Evolutionary conservation across 2,888 invertebrate species (phyloP), one percentile per base, ranked within the genome.

Genomic region (Disparrhopalites patrizii): DNA sequence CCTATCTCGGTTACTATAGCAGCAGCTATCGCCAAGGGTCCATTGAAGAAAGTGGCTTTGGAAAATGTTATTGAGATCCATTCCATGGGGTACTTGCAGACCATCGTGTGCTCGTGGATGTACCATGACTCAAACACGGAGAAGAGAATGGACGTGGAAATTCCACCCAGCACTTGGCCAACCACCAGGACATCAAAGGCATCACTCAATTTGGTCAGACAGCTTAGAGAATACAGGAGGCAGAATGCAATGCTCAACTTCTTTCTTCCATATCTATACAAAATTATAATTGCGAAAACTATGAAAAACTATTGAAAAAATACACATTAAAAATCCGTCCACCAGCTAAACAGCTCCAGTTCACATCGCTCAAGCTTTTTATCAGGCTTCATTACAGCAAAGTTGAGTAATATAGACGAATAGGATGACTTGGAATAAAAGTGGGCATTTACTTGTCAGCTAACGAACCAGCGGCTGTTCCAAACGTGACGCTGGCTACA

Each of bases 71-170:
- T 79, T 13, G 82, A 79, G 13, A 85, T 81, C 83, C 84, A 84
- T 65, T 84, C 83, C 33, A 80, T 77, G 1, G 84, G 83, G 68
- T 84, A 82, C 69, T 82, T 82, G 72, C 82, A 80, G 15, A 80
- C 80, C 55, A 83, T 81, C 1, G 83, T 77, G 74, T 85, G 85
- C 74, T 85, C 83, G 71, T 84, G 82, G 10, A 84, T 79, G 75
- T 84, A 77, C 84, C 84, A 85, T 0, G 84, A 82, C 76, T 85
- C 84, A 76, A 84, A 85, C 0, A 83, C 81, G 1, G 83, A 83
- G 73, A 84, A 84, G 13, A 85, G 77, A 68, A 85, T 82, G 0
- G 84, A 83, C 0, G 84, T 83, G 2, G 84, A 82, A 47, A 84
- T 79, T 3, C 85, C 85, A 27, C 84, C 83, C 23, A 84, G 78